Percentiles rank a stretch among this genome's conserved stretches.
Evolutionary conservation across 2,888 invertebrate species (phyloP).

Genomic region (Emmelina monodactyla): DNA sequence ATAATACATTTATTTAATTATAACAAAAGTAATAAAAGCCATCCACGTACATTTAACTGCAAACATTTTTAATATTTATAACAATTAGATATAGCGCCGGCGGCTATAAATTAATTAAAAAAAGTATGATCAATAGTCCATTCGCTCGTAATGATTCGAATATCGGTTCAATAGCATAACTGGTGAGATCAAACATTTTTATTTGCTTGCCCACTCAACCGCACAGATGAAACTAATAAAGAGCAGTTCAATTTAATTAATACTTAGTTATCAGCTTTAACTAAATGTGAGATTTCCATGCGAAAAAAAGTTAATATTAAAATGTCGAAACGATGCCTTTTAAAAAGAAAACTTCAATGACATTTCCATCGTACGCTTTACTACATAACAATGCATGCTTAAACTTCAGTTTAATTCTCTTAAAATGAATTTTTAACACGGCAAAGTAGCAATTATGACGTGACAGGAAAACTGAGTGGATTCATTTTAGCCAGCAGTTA

Average conservation of each 20-base stretch:
- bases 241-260: slow-evolving; percentile 59
- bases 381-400: no score
- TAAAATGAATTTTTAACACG: neutral
- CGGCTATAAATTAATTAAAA: no score
- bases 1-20: no score
- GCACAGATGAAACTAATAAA: slow-evolving; percentile 58
- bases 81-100: no score
- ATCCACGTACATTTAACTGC: no score
- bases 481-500: neutral
- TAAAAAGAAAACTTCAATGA: neutral
- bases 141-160: slow-evolving; percentile 46
- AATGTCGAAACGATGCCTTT: no score
- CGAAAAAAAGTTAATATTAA: neutral
- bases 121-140: slow-evolving; percentile 25
- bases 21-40: no score
- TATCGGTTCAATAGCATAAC: slow-evolving; percentile 47
- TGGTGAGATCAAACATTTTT: slow-evolving; percentile 58
- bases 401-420: neutral
- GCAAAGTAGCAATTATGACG: neutral
- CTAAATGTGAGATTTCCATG: neutral
- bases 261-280: slow-evolving; percentile 23
- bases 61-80: no score
- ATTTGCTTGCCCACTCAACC: slow-evolving; percentile 58
- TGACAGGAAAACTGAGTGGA: neutral
- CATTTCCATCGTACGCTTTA: neutral